A percentile compares a stretch with the other conserved stretches of the same genome.
These are phyloP conservation scores for Malthinus seriepunctatus DNA, from an alignment of 2,888 invertebrate genomes.

Conservation along the genomic window DNA sequence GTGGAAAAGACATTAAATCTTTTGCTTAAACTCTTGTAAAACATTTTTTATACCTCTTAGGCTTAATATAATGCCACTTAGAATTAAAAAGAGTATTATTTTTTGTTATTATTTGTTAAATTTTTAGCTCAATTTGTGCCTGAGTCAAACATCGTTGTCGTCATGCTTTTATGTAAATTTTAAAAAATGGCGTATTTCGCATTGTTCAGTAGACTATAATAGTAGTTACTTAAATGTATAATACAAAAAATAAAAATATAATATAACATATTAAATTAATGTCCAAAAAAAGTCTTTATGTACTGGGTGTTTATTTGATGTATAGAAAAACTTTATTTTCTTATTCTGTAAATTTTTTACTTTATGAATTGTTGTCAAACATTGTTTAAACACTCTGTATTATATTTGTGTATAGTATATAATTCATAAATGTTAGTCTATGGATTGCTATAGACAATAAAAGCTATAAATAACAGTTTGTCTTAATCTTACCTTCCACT, in stretches of 20 bases:
- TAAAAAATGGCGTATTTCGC: neutral
- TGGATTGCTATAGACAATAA: constrained; percentile 29
- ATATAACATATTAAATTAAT: constrained; percentile 24
- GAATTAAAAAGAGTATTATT: constrained; percentile 6
- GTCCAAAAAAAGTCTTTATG: constrained; percentile 24
- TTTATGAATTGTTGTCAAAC: neutral
- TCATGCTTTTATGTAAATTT: neutral
- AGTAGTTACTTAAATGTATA: constrained; percentile 23
- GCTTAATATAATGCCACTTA: neutral
- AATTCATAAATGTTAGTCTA: constrained; percentile 23
- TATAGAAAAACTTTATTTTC: constrained; percentile 1
- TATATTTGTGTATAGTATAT: neutral
- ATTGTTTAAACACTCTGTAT: constrained; percentile 2
- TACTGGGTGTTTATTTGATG: constrained; percentile 3
- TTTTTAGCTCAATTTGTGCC: constrained; percentile 13
- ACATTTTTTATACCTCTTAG: constrained; percentile 3
- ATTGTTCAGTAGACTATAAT: constrained; percentile 10
- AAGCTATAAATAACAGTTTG: constrained; percentile 3
- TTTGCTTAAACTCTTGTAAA: constrained; percentile 8
- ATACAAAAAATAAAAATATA: constrained; percentile 4
- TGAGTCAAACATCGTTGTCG: constrained; percentile 9
- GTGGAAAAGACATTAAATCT: neutral
- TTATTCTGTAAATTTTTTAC: neutral
- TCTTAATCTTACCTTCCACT: neutral
- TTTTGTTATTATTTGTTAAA: constrained; percentile 6